Evolutionary conservation across 1,140 invertebrate genomes (phyloP).

Genomic region (Lithobius niger): DNA sequence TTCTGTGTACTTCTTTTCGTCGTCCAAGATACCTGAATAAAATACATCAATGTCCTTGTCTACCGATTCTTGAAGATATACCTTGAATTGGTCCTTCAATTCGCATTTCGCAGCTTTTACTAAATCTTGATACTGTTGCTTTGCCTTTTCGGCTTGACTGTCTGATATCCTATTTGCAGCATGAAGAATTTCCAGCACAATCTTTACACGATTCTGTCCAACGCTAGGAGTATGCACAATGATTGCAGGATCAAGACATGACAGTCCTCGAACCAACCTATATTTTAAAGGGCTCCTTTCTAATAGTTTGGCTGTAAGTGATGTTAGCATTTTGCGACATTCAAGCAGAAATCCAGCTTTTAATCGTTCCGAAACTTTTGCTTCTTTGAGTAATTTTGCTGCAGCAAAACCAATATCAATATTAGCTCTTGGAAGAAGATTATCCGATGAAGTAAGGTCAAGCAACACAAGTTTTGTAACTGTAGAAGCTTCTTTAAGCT

Average conservation of each 20-base stretch:
- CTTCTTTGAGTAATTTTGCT: no score
- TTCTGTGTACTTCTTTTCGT: neutral
- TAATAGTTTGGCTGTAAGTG: neutral
- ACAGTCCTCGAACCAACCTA: neutral
- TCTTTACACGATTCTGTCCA: neutral
- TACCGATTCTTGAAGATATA: neutral
- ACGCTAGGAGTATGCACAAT: neutral
- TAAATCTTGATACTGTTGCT: no score
- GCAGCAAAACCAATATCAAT: no score
- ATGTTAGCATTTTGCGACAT: no score
- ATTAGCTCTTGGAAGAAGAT: no score
- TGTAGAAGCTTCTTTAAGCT: no score
- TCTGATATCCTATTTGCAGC: neutral
- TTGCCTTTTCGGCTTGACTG: neutral
- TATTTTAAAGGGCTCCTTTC: conserved; percentile 1
- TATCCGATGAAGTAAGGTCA: no score
- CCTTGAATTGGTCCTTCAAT: neutral
- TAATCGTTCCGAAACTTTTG: no score
- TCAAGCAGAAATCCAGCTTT: no score
- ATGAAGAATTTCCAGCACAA: neutral
- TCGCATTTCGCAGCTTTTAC: no score
- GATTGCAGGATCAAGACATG: neutral
- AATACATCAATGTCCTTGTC: neutral
- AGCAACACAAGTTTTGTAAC: no score
- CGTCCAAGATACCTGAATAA: neutral